These are phyloP conservation scores for Mesoligia furuncula DNA, from an alignment of 2,888 invertebrate genomes.

Conservation along the genomic window DNA sequence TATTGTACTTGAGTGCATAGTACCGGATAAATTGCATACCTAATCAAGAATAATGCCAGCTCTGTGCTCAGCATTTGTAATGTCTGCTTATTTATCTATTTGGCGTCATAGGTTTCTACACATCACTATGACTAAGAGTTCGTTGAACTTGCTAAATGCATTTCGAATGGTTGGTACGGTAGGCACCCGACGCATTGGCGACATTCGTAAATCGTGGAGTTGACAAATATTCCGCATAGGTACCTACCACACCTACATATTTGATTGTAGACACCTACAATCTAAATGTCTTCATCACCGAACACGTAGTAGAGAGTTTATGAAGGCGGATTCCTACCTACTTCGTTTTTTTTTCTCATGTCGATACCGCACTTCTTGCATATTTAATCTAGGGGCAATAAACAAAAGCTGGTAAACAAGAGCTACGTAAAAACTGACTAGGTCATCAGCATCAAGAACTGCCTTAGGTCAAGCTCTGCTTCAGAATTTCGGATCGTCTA, in stretches of 20 bases:
- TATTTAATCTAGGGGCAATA: neutral
- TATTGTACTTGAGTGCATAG: constrained; percentile 23
- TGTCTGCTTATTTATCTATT: constrained; percentile 37
- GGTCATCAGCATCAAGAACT: neutral
- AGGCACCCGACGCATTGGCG: constrained; percentile 28
- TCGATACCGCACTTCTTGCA: neutral
- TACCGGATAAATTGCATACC: constrained; percentile 44
- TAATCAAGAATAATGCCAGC: constrained; percentile 51
- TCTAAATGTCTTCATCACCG: constrained; percentile 1
- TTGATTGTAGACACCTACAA: constrained; percentile 12
- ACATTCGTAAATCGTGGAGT: constrained; percentile 29
- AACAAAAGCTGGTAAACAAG: neutral
- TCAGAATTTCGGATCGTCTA: neutral
- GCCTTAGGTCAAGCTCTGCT: neutral
- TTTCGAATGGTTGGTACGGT: constrained; percentile 43
- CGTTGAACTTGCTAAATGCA: constrained; percentile 57
- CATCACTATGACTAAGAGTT: constrained; percentile 46
- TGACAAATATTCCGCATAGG: constrained; percentile 30
- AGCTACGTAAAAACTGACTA: neutral
- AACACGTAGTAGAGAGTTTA: constrained; percentile 40
- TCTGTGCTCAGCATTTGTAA: constrained; percentile 52
- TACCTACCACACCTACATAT: constrained; percentile 23
- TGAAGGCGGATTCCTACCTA: neutral
- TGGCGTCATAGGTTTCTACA: constrained; percentile 45
- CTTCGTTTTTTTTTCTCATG: neutral